Base-by-base conservation (phyloP, 1,140 invertebrate species). In the Lutraria rhynchaena region DNA sequence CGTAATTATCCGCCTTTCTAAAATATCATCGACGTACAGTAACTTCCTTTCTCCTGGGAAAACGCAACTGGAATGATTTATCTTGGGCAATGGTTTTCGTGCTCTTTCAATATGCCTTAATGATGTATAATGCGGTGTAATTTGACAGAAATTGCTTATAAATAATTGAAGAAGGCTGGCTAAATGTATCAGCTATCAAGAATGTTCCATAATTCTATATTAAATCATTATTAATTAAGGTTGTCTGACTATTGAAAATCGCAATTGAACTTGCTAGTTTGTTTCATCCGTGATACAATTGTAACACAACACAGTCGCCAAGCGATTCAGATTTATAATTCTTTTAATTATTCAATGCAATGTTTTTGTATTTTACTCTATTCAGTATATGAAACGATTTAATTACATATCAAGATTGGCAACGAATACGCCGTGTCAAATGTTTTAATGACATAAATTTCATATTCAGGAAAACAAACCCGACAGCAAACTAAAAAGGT, bases 71-170 rank as follows among this genome's bases (percentile, higher is more conserved):
- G 29, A 49, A 67, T 67, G 61, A 67, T 67, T 80, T 70, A 70
- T 80, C 65, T 70, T 69, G 3, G 46, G 46, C 37, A 29, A 27
- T 17, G 24, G 51, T 80, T 35, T 58, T 51, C n/a, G 17, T 60
- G 49, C 51, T 51, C 60, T 70, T 80, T 80, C 76, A 80, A 80
- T 70, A 70, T 70, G 61, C 58, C 74, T 77, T 77, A 77, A 77
- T 77, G 63, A 31, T 33, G 27, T 70, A 80, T 80, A 80, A 80
- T 80, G 60, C 49, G 29, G 29, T 35, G 37, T 80, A 80, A 80
- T 80, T 80, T 80, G 76, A 80, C 76, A 67, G 63, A 70, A 80
- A 69, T 80, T 80, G 76, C 55, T 51, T 80, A 80, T 80, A 65
- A 80, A 80, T 80, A 80, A 69, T 80, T 80, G 76, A 80, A 80